These are phyloP conservation scores for Chionomys nivalis DNA, from an alignment of 2,113 vertebrate species.

Conservation along the genomic window DNA sequence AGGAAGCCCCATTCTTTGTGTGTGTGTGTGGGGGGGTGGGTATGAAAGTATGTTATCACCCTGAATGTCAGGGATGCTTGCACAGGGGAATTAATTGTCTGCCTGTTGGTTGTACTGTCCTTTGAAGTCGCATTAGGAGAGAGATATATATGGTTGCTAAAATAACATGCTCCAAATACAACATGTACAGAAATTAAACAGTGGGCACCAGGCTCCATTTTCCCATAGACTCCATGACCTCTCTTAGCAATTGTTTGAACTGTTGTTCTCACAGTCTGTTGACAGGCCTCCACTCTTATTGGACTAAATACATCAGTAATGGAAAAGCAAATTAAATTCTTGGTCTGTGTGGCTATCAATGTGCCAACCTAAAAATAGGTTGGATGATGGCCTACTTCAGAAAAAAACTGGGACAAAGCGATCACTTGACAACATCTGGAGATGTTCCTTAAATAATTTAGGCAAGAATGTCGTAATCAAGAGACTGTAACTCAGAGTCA, in stretches of 20 bases:
- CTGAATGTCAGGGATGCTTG: neutral
- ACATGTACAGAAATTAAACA: neutral
- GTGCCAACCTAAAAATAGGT: neutral
- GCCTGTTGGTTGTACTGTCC: neutral
- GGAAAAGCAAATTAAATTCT: neutral
- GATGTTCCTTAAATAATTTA: neutral
- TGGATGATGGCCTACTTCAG: neutral
- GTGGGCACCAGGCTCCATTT: neutral
- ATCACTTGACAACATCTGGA: neutral
- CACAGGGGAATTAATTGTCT: neutral
- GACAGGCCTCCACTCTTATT: neutral
- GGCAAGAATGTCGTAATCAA: neutral
- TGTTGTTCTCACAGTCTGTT: neutral
- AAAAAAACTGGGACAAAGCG: neutral
- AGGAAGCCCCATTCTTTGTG: neutral
- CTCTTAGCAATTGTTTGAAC: neutral
- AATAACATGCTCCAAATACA: neutral
- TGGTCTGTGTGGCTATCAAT: neutral
- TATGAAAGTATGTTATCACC: neutral
- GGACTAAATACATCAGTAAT: neutral
- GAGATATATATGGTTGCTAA: neutral
- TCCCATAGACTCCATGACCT: neutral
- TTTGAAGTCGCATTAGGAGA: neutral
- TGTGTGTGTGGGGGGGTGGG: neutral
- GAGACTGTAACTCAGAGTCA: neutral